Conservation (phyloP, 2,888 invertebrate species). For the Fragum sueziense region DNA sequence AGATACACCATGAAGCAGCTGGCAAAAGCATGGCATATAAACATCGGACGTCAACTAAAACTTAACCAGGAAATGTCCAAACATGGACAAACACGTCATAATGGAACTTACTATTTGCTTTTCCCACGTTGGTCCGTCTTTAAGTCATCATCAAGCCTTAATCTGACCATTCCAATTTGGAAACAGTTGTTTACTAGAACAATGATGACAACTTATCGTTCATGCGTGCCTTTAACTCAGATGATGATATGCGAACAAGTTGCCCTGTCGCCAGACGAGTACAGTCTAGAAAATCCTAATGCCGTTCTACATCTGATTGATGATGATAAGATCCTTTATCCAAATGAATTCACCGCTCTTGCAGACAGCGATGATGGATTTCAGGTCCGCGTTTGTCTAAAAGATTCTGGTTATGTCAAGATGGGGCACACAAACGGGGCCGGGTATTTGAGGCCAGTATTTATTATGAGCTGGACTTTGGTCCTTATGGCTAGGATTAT, state of each 20-base stretch:
- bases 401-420: background rate
- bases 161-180: background rate
- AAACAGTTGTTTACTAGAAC: background rate
- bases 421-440: background rate
- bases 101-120: background rate
- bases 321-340: background rate
- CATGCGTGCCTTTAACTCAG: background rate
- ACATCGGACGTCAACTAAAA: background rate
- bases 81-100: background rate
- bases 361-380: background rate
- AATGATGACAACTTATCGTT: background rate
- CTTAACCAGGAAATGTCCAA: background rate
- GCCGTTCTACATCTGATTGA: background rate
- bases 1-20: background rate
- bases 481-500: too few relatives aligned
- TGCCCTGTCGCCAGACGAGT: background rate
- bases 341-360: background rate
- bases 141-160: background rate
- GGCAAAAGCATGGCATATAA: background rate
- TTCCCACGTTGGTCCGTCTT: background rate
- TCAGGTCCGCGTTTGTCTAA: background rate
- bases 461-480: too few relatives aligned
- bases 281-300: background rate
- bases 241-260: conserved; percentile 3
- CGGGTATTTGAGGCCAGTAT: too few relatives aligned